Percentiles rank a stretch among this genome's conserved stretches.
Evolutionary conservation across 2,888 invertebrate genomes (phyloP).

Genomic region (Steinernema hermaphroditum): DNA sequence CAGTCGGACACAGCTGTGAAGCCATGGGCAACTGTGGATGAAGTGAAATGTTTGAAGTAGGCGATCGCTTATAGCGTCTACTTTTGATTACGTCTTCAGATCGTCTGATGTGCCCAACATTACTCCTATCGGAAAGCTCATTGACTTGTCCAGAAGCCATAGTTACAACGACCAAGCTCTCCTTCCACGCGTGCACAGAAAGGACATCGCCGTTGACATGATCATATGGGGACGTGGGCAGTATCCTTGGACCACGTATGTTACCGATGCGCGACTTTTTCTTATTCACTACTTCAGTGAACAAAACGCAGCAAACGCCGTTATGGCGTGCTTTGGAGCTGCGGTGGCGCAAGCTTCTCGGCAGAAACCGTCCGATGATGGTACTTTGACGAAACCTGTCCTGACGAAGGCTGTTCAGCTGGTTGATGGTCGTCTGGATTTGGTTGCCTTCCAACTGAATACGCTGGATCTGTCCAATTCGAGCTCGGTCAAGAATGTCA

Average conservation of each 20-base stretch:
- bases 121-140: slow-evolving; percentile 58
- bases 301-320: slow-evolving; percentile 63
- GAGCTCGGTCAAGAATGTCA: slow-evolving; percentile 53
- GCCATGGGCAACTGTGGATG: slow-evolving; percentile 47
- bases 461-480: slow-evolving; percentile 67
- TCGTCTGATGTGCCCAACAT: slow-evolving; percentile 50
- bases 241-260: slow-evolving; percentile 63
- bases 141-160: slow-evolving; percentile 56
- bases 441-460: slow-evolving; percentile 63
- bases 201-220: slow-evolving; percentile 48
- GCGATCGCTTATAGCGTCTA: too few relatives aligned
- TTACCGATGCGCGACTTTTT: not conserved
- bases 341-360: slow-evolving; percentile 59
- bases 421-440: slow-evolving; percentile 59
- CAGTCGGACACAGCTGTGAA: slow-evolving; percentile 42
- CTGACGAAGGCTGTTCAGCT: slow-evolving; percentile 61
- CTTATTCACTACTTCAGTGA: slow-evolving; percentile 47
- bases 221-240: slow-evolving; percentile 60
- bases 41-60: slow-evolving; percentile 50
- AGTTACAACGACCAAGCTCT: slow-evolving; percentile 60
- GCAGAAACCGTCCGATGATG: slow-evolving; percentile 25
- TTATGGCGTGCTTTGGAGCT: slow-evolving; percentile 60
- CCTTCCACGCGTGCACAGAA: slow-evolving; percentile 41
- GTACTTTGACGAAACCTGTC: slow-evolving; percentile 44
- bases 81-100: slow-evolving; percentile 47